Evolutionary conservation across 1,140 invertebrate genomes (phyloP).

Genomic region (Hylyphantes graminicola): DNA sequence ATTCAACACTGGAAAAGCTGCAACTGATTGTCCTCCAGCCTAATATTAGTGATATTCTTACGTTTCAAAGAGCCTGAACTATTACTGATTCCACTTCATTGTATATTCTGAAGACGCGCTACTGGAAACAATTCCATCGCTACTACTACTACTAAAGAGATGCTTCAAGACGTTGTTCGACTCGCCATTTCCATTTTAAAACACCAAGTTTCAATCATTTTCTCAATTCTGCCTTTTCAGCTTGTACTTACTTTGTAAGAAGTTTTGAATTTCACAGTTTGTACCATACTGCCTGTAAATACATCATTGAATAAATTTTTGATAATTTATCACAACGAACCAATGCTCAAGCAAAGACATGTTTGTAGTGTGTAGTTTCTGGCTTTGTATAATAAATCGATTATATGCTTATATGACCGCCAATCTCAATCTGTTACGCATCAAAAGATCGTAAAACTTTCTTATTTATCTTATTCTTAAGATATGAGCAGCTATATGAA

Average conservation of each 20-base stretch:
- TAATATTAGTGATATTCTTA: slow-evolving; percentile 54
- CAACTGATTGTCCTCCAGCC: slow-evolving; percentile 58
- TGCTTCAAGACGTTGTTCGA: slow-evolving; percentile 56
- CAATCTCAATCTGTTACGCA: slow-evolving; percentile 25
- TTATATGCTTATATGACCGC: slow-evolving; percentile 22
- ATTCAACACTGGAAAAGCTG: slow-evolving; percentile 44
- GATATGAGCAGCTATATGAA: too few species aligned
- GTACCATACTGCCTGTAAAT: slow-evolving; percentile 69
- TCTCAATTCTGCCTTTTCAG: slow-evolving; percentile 65
- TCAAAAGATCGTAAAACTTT: neutral
- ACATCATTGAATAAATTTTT: slow-evolving; percentile 70
- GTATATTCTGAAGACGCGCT: slow-evolving; percentile 56
- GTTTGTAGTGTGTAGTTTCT: slow-evolving; percentile 60
- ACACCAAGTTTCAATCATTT: slow-evolving; percentile 64
- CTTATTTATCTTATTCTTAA: too few species aligned
- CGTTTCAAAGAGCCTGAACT: slow-evolving; percentile 56
- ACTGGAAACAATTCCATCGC: slow-evolving; percentile 50
- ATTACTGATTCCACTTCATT: slow-evolving; percentile 52
- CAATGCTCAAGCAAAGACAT: slow-evolving; percentile 61
- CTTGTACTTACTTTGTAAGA: slow-evolving; percentile 66
- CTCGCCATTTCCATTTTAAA: slow-evolving; percentile 61
- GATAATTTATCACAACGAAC: slow-evolving; percentile 68
- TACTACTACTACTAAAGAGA: slow-evolving; percentile 57
- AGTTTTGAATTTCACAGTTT: slow-evolving; percentile 68
- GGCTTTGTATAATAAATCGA: slow-evolving; percentile 53